Evolutionary conservation across 2,888 invertebrate genomes (phyloP).

Genomic region (Agonopterix arenella): DNA sequence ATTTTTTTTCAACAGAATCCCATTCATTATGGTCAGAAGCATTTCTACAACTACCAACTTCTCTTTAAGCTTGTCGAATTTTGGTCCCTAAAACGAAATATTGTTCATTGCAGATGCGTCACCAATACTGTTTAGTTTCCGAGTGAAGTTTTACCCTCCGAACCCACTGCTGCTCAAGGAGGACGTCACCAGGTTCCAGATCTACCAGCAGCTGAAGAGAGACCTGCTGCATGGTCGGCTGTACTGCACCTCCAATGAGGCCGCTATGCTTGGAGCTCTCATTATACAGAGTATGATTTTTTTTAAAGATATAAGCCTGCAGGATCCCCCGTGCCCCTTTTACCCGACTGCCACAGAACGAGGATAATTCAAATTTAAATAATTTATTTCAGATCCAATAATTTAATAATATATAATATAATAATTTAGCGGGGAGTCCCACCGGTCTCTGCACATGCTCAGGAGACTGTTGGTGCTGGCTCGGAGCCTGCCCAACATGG

Average conservation of each 20-base stretch:
- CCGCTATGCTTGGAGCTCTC: slow-evolving; percentile 92
- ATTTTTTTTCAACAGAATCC: neutral
- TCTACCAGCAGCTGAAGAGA: slow-evolving; percentile 94
- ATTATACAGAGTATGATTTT: slow-evolving; percentile 92
- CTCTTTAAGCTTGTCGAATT: too few relatives aligned
- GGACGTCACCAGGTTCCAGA: slow-evolving; percentile 95
- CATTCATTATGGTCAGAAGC: neutral
- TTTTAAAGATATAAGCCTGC: neutral
- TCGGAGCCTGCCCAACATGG: too few relatives aligned
- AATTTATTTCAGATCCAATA: too few relatives aligned
- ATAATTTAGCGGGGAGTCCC: too few relatives aligned
- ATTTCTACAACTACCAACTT: too few relatives aligned
- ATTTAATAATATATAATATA: too few relatives aligned
- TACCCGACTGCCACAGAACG: too few relatives aligned
- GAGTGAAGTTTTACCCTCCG: slow-evolving; percentile 98
- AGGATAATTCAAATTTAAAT: too few relatives aligned
- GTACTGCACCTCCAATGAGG: slow-evolving; percentile 93
- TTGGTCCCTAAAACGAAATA: neutral
- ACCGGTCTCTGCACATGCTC: too few relatives aligned
- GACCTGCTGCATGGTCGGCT: slow-evolving; percentile 96
- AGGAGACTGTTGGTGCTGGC: too few relatives aligned
- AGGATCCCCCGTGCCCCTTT: too few relatives aligned
- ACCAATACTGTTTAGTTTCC: slow-evolving; percentile 95
- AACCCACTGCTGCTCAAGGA: slow-evolving; percentile 95
- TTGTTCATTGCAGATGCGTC: slow-evolving; percentile 83